Percentiles rank a stretch among this genome's conserved stretches.
Conservation (phyloP, 2,888 invertebrate genomes). For the Bedellia somnulentella region DNA sequence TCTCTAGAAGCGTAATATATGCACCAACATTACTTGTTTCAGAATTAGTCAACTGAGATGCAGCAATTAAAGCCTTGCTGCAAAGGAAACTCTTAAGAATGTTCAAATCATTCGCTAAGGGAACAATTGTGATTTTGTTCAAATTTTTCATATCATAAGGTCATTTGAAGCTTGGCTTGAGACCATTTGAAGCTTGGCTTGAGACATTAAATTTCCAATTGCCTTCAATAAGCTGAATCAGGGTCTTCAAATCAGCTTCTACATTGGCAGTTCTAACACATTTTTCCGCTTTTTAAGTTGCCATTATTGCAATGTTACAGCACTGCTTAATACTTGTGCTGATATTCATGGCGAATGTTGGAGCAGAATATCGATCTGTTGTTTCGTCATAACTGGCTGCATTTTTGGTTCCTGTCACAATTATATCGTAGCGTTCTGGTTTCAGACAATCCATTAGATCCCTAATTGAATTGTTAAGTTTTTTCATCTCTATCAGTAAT, state of each 20-base stretch:
- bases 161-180: too few relatives aligned
- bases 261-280: conserved; percentile 4
- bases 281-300: conserved; percentile 12
- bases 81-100: conserved; percentile 10
- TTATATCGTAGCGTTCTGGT: conserved; percentile 12
- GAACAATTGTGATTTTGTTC: conserved; percentile 11
- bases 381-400: conserved; percentile 11
- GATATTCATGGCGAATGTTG: conserved; percentile 16
- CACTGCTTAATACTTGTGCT: conserved; percentile 16
- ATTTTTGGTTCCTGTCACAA: conserved; percentile 12
- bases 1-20: background rate
- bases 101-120: conserved; percentile 11
- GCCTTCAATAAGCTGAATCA: conserved; percentile 2
- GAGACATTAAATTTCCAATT: conserved; percentile 10
- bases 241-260: conserved; percentile 4
- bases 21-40: background rate
- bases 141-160: too few relatives aligned
- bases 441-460: conserved; percentile 11
- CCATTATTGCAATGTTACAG: conserved; percentile 16
- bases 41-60: background rate
- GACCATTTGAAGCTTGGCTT: conserved; percentile 8
- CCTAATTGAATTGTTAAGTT: conserved; percentile 11
- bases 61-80: conserved; percentile 2
- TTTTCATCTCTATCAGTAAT: conserved; percentile 14
- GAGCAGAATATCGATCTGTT: conserved; percentile 13